Percentiles rank a stretch among this genome's conserved stretches.
Conservation (phyloP, 2,113 vertebrate genomes). For the Pristiophorus japonicus region DNA sequence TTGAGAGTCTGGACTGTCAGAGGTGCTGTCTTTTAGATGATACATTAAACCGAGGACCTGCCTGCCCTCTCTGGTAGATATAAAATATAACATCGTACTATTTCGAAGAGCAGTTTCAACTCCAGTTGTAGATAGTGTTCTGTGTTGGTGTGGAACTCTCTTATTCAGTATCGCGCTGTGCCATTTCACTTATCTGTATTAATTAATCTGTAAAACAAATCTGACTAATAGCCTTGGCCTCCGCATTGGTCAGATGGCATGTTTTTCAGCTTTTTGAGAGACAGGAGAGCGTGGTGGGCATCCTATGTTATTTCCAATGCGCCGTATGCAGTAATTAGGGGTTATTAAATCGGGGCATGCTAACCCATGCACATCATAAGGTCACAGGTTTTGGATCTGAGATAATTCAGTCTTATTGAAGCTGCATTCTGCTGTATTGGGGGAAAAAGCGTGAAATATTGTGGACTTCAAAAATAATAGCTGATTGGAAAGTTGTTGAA, state of each 20-base stretch:
- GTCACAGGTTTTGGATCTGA: background rate
- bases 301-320: background rate
- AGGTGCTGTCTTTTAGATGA: background rate
- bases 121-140: background rate
- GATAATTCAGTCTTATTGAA: background rate
- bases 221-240: background rate
- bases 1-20: background rate
- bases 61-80: background rate
- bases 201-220: background rate
- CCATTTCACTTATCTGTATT: background rate
- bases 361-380: background rate
- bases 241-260: background rate
- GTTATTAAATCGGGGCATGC: background rate
- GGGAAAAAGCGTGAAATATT: background rate
- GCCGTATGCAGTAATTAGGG: background rate
- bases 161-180: background rate
- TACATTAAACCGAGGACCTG: background rate
- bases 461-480: background rate
- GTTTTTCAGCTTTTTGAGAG: background rate
- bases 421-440: background rate
- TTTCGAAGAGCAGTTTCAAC: background rate
- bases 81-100: background rate
- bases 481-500: background rate
- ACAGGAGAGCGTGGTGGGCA: background rate
- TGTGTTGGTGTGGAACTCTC: background rate